Evolutionary conservation across 1,140 invertebrate genomes (phyloP).

Genomic region (Teleopsis dalmanni): DNA sequence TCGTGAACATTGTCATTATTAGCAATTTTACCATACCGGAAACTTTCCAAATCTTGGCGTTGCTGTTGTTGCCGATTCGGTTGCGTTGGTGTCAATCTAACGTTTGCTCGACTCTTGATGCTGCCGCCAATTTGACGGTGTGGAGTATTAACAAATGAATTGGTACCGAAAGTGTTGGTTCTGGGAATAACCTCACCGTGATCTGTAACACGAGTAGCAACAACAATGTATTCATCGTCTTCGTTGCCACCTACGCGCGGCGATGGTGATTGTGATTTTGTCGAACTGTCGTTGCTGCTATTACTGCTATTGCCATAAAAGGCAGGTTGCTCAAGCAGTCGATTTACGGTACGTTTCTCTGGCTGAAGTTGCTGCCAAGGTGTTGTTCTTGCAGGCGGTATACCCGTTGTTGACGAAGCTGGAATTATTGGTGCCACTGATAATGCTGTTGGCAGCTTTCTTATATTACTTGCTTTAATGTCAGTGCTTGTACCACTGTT

Average conservation of each 20-base stretch:
- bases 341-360: slow-evolving; percentile 29
- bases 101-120: neutral
- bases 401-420: slow-evolving; percentile 6
- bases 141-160: too few relatives aligned
- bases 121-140: too few relatives aligned
- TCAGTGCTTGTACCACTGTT: slow-evolving; percentile 19
- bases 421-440: slow-evolving; percentile 16
- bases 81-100: slow-evolving; percentile 29
- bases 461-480: slow-evolving; percentile 3
- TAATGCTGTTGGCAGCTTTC: slow-evolving; percentile 10
- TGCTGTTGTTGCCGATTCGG: slow-evolving; percentile 1
- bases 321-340: slow-evolving; percentile 26
- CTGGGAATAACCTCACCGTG: too few relatives aligned
- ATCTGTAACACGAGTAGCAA: neutral
- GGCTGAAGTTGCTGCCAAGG: slow-evolving; percentile 16
- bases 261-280: neutral
- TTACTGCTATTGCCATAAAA: slow-evolving; percentile 28
- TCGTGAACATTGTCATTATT: neutral
- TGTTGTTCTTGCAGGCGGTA: neutral
- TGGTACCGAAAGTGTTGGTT: neutral
- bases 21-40: slow-evolving; percentile 26
- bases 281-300: neutral
- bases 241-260: slow-evolving; percentile 12
- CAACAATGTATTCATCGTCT: slow-evolving; percentile 1
- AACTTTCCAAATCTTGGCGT: slow-evolving; percentile 44